These are phyloP conservation scores for Ianthella basta DNA, from an alignment of 37 sponge, comb jelly and placozoan species.

Conservation along the genomic window DNA sequence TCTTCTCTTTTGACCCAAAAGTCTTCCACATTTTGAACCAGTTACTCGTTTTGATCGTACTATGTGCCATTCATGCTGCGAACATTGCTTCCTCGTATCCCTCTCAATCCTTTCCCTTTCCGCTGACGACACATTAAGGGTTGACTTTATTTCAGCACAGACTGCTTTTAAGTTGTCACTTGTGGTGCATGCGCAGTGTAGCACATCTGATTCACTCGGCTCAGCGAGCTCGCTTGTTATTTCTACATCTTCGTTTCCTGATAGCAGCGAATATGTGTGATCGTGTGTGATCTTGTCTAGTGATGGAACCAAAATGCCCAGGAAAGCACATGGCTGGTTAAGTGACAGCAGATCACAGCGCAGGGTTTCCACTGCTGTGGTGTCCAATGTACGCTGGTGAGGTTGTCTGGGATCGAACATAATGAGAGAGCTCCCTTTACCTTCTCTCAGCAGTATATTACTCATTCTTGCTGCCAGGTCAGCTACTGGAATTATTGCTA, in stretches of 20 bases:
- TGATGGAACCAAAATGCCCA: slow-evolving; percentile 34
- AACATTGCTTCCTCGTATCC: not conserved
- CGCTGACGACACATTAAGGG: not conserved
- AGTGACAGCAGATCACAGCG: slow-evolving; percentile 36
- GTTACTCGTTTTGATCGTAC: slow-evolving; percentile 24
- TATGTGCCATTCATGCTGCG: slow-evolving; percentile 11
- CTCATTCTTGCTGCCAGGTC: slow-evolving; percentile 22
- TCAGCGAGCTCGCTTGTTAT: not conserved
- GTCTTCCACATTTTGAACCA: slow-evolving; percentile 48
- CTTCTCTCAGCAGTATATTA: slow-evolving; percentile 13
- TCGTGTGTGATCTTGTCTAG: slow-evolving; percentile 32
- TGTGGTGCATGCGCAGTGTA: not conserved
- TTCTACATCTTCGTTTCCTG: not conserved
- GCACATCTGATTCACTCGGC: slow-evolving; percentile 5
- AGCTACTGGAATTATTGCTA: slow-evolving; percentile 39
- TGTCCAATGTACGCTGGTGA: not conserved
- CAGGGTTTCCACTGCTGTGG: slow-evolving; percentile 28
- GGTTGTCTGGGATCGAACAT: slow-evolving; percentile 43
- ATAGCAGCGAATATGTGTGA: slow-evolving; percentile 32
- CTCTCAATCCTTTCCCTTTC: slow-evolving; percentile 16
- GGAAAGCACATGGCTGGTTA: slow-evolving; percentile 40
- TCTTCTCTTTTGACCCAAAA: slow-evolving; percentile 19
- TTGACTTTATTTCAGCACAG: slow-evolving; percentile 11
- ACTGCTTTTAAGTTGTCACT: slow-evolving; percentile 4
- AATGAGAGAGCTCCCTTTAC: not conserved